A percentile compares a stretch with the other conserved stretches of the same genome.
phyloP scores from a whole-genome alignment of 2,113 vertebrate species.

The Rhodinocichla rosea region DNA sequence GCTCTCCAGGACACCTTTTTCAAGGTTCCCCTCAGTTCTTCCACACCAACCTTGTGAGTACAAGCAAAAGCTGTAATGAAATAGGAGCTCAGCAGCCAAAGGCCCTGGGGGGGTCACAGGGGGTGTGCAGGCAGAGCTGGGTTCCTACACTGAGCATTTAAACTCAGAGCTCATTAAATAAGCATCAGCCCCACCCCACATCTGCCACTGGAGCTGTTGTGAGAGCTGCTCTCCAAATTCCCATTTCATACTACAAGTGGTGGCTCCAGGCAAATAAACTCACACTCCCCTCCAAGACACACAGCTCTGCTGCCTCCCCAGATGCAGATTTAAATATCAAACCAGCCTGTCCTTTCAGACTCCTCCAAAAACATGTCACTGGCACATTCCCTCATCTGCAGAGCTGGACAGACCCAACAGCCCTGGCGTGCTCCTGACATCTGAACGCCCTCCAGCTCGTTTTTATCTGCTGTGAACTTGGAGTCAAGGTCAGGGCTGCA shows the following conservation, averaged over 20 bases:
- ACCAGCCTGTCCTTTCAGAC: neutral
- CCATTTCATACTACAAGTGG: neutral
- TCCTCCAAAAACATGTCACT: neutral
- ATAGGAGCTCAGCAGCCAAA: neutral
- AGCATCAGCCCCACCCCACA: neutral
- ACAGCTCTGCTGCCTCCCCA: neutral
- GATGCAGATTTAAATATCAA: neutral
- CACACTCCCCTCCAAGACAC: neutral
- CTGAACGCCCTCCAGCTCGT: neutral
- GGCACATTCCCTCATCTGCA: slow-evolving; percentile 7
- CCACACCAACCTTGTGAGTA: accelerated
- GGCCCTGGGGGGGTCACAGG: neutral
- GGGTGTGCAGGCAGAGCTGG: neutral
- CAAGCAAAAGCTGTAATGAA: neutral
- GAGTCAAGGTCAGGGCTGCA: neutral
- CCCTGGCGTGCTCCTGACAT: neutral
- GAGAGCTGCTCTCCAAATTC: neutral
- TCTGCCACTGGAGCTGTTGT: neutral
- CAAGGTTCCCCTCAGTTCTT: neutral
- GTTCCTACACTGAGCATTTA: neutral
- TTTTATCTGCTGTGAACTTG: neutral
- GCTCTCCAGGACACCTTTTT: neutral
- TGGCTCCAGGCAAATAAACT: neutral
- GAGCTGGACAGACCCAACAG: neutral
- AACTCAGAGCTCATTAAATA: neutral